A percentile compares a stretch with the other conserved stretches of the same genome.
These are phyloP conservation scores for Mesorhabditis sp. DNA, from an alignment of 2,888 invertebrate genomes.

Conservation along the genomic window DNA sequence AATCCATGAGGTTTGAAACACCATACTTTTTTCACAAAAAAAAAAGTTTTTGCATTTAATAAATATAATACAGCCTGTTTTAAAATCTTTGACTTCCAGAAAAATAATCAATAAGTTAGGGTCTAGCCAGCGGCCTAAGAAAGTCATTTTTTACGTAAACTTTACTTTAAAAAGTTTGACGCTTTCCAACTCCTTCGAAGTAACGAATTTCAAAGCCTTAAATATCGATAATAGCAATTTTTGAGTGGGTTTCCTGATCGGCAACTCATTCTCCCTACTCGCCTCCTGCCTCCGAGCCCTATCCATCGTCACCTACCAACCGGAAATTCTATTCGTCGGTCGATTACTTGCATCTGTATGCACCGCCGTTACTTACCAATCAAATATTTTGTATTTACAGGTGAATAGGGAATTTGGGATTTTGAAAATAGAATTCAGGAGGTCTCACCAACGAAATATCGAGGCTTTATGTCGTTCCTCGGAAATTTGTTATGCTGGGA, in stretches of 20 bases:
- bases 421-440: constrained; percentile 26
- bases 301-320: constrained; percentile 26
- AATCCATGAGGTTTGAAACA: too few species aligned
- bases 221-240: not conserved
- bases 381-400: constrained; percentile 42
- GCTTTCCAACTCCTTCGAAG: too few species aligned
- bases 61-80: too few species aligned
- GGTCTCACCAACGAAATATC: constrained; percentile 42
- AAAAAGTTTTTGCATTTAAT: too few species aligned
- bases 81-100: not conserved
- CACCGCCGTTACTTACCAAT: constrained; percentile 45
- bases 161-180: too few species aligned
- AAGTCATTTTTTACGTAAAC: too few species aligned
- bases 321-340: constrained; percentile 36
- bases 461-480: constrained; percentile 41
- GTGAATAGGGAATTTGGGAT: constrained; percentile 13
- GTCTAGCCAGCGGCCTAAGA: too few species aligned
- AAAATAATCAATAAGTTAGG: not conserved
- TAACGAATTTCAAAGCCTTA: too few species aligned
- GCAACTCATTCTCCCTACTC: constrained; percentile 29
- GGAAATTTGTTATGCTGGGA: constrained; percentile 42
- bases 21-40: too few species aligned
- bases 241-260: constrained; percentile 40
- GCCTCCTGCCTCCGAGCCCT: constrained; percentile 32
- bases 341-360: constrained; percentile 39